These are phyloP conservation scores for Denticeps clupeoides DNA, from an alignment of 2,797 vertebrate species.

Conservation along the genomic window DNA sequence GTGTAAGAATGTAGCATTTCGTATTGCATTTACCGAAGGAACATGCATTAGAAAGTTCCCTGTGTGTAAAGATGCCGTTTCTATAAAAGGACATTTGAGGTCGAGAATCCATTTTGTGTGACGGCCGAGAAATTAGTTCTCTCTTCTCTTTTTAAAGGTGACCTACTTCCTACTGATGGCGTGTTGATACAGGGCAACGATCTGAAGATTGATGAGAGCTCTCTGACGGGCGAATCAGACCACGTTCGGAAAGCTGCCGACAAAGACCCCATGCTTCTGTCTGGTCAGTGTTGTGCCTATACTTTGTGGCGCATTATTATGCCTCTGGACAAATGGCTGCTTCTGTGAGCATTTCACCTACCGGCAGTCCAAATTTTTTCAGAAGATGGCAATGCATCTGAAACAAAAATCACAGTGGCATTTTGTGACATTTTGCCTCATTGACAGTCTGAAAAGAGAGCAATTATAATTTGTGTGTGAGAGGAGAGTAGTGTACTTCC, in stretches of 20 bases:
- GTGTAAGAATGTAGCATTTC: too few relatives aligned
- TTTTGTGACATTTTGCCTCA: too few relatives aligned
- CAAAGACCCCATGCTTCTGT: slow-evolving; percentile 92
- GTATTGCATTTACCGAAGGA: too few relatives aligned
- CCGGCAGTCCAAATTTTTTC: too few relatives aligned
- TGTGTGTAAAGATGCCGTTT: not conserved
- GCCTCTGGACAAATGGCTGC: not conserved
- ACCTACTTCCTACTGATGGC: slow-evolving; percentile 88
- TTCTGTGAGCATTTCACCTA: slow-evolving; percentile 1
- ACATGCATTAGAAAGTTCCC: not conserved
- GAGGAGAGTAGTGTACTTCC: too few relatives aligned
- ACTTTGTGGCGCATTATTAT: not conserved
- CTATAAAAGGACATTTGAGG: too few relatives aligned
- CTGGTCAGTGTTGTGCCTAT: slow-evolving; percentile 61
- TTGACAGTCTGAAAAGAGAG: too few relatives aligned
- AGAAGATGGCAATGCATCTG: too few relatives aligned
- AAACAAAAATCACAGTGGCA: too few relatives aligned
- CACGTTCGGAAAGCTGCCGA: slow-evolving; percentile 87
- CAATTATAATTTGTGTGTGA: too few relatives aligned
- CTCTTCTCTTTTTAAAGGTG: slow-evolving; percentile 57
- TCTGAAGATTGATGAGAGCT: slow-evolving; percentile 94
- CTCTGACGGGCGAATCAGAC: slow-evolving; percentile 93
- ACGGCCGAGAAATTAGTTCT: not conserved
- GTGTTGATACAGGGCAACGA: slow-evolving; percentile 95
- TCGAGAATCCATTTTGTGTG: not conserved